A percentile compares a stretch with the other conserved stretches of the same genome.
Conservation (phyloP, 2,113 vertebrate species). For the Patagioenas fasciata region DNA sequence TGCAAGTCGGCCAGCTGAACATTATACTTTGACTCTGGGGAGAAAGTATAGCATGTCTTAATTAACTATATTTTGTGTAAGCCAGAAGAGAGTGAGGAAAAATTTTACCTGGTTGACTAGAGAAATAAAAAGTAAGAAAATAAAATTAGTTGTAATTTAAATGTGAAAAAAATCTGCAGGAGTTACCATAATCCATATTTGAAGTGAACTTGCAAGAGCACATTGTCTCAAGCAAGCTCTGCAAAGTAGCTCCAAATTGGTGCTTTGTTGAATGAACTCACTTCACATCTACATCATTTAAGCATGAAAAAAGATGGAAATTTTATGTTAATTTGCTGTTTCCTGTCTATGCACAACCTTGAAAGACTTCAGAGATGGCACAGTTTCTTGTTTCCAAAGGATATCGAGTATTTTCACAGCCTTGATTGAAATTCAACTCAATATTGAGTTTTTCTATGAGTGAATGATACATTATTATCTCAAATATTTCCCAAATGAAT, state of each 20-base stretch:
- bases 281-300: slow-evolving; percentile 5
- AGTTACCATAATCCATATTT: neutral
- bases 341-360: neutral
- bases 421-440: neutral
- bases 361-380: neutral
- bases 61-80: slow-evolving; percentile 59
- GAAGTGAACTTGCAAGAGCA: neutral
- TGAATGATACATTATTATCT: neutral
- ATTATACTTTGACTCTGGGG: slow-evolving; percentile 48
- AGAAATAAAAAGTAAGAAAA: neutral
- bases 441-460: neutral
- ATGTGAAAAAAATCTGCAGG: neutral
- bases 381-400: neutral
- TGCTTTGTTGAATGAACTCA: slow-evolving; percentile 20
- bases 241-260: neutral
- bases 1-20: slow-evolving; percentile 47
- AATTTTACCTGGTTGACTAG: neutral
- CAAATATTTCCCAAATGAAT: slow-evolving; percentile 1
- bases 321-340: slow-evolving; percentile 8
- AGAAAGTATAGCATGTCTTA: slow-evolving; percentile 60
- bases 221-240: neutral
- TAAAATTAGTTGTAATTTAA: neutral
- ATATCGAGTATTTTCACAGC: neutral
- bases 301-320: slow-evolving; percentile 36
- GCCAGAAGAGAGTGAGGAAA: slow-evolving; percentile 20